Conservation (phyloP, 2,113 vertebrate species). For the Clupea harengus region DNA sequence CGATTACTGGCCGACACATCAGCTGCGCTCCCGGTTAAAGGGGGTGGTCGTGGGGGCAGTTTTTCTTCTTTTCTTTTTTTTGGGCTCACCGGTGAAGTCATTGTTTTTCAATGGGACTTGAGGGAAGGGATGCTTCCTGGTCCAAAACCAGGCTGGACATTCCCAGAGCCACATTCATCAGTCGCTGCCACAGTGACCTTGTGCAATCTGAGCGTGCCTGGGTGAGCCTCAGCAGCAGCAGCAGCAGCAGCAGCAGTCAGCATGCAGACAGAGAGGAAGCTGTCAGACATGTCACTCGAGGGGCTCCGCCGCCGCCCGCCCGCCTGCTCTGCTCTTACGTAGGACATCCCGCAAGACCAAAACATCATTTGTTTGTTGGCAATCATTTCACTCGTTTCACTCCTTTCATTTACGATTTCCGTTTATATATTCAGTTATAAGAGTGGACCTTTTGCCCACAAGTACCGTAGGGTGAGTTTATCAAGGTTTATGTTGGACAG, state of each 20-base stretch:
- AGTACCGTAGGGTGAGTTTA: not conserved
- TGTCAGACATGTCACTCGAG: slow-evolving; percentile 53
- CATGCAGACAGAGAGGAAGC: slow-evolving; percentile 73
- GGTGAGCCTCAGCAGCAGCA: too few relatives aligned
- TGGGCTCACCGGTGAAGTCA: slow-evolving; percentile 82
- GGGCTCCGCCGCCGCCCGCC: not conserved
- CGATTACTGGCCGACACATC: slow-evolving; percentile 78
- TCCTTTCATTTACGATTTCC: not conserved
- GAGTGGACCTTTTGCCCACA: not conserved
- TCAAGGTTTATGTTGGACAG: not conserved
- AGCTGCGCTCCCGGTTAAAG: slow-evolving; percentile 77
- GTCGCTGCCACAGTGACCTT: slow-evolving; percentile 80
- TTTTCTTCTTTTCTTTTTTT: slow-evolving; percentile 68
- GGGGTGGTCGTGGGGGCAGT: not conserved
- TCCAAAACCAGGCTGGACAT: slow-evolving; percentile 66
- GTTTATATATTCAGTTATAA: not conserved
- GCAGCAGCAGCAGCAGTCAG: slow-evolving; percentile 64
- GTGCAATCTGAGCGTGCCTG: slow-evolving; percentile 72
- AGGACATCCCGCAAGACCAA: not conserved
- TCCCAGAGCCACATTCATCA: slow-evolving; percentile 68
- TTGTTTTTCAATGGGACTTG: slow-evolving; percentile 75
- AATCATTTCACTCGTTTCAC: not conserved
- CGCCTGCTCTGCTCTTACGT: not conserved
- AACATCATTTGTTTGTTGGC: not conserved
- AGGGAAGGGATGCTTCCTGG: slow-evolving; percentile 85